Evolutionary conservation across 2,888 invertebrate species (phyloP).

Genomic region (Tipula vernalis): DNA sequence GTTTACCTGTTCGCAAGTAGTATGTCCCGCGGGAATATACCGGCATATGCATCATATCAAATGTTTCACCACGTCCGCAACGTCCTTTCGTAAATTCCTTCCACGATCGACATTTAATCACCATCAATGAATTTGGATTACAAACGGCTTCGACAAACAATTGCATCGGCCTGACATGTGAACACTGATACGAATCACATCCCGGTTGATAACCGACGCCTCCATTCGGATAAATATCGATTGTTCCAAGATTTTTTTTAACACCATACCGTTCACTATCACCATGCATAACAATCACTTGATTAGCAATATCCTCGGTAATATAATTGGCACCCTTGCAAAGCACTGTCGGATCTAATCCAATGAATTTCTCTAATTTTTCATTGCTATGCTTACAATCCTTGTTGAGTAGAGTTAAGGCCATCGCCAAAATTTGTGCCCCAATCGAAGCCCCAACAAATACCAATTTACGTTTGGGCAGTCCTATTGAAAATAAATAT

Average conservation of each 20-base stretch:
- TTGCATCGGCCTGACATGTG: conserved; percentile 8
- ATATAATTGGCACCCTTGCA: not conserved
- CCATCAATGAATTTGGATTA: not conserved
- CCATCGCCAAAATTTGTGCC: not conserved
- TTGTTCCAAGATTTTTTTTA: not conserved
- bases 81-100: not conserved
- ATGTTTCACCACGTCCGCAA: not conserved
- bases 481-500: not conserved
- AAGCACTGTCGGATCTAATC: not conserved
- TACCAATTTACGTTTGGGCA: not conserved
- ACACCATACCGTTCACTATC: not conserved
- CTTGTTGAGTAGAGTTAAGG: not conserved
- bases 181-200: conserved; percentile 7
- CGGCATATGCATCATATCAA: not conserved
- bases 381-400: not conserved
- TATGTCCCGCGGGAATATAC: not conserved
- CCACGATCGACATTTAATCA: not conserved
- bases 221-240: conserved; percentile 12
- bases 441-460: not conserved
- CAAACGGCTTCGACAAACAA: conserved; percentile 9
- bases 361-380: not conserved
- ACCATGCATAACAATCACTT: not conserved
- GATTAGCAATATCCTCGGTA: not conserved
- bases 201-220: not conserved
- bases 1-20: not conserved